These are phyloP conservation scores for Ochropacha duplaris DNA, from an alignment of 2,888 invertebrate genomes.

Conservation along the genomic window DNA sequence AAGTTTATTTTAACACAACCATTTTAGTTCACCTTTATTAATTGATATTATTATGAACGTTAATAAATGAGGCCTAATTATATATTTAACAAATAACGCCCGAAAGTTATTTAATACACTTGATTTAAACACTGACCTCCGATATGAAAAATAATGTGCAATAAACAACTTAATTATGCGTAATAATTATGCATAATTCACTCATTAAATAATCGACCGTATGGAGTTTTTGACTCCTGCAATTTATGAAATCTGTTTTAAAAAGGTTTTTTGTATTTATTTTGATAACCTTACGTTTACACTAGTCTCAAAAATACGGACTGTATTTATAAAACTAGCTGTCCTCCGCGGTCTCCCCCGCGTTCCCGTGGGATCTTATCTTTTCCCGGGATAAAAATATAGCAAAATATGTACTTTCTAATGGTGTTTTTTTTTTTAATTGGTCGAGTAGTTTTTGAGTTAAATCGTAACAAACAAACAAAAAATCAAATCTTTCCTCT, in stretches of 20 bases:
- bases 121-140: conserved; percentile 2
- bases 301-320: background rate
- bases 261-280: background rate
- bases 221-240: background rate
- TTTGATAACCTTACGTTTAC: background rate
- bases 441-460: too few species aligned
- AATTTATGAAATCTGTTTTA: background rate
- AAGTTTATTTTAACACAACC: too few species aligned
- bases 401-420: too few species aligned
- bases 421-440: too few species aligned
- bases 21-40: too few species aligned
- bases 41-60: background rate
- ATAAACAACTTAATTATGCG: conserved; percentile 1
- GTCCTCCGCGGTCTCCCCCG: too few species aligned
- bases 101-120: conserved; percentile 2
- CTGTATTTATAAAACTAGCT: too few species aligned
- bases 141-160: background rate
- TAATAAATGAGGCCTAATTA: background rate
- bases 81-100: background rate
- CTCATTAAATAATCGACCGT: background rate
- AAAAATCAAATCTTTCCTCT: too few species aligned
- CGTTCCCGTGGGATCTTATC: too few species aligned
- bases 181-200: conserved; percentile 2
- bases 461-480: too few species aligned
- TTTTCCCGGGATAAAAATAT: too few species aligned